Percentiles rank a stretch among this genome's conserved stretches.
These are phyloP conservation scores for Hirundichthys speculiger DNA, from an alignment of 2,113 vertebrate genomes.

Conservation along the genomic window DNA sequence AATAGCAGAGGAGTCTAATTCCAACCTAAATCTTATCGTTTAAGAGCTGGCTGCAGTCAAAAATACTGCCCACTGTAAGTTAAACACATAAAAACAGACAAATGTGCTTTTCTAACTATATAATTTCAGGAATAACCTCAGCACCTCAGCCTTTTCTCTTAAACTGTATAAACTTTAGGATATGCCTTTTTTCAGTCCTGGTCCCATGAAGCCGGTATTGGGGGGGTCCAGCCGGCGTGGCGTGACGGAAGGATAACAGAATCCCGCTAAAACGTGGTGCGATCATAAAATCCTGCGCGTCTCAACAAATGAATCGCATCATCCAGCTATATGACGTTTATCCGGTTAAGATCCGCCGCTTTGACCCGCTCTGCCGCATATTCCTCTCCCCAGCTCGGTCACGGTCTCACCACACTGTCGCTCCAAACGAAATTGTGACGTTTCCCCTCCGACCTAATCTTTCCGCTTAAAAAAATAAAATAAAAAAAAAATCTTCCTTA, in stretches of 20 bases:
- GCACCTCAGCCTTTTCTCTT: slow-evolving; percentile 4
- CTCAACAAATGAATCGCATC: slow-evolving; percentile 14
- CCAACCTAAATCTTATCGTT: neutral
- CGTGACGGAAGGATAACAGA: slow-evolving; percentile 56
- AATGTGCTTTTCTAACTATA: neutral
- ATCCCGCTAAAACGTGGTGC: slow-evolving; percentile 53
- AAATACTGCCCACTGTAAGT: neutral
- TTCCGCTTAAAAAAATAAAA: no score
- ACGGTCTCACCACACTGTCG: slow-evolving; percentile 50
- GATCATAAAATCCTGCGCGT: slow-evolving; percentile 40
- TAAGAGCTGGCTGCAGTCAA: no score
- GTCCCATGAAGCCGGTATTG: slow-evolving; percentile 25
- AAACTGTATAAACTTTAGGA: slow-evolving; percentile 64
- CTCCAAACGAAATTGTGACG: slow-evolving; percentile 67
- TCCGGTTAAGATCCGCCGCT: slow-evolving; percentile 37
- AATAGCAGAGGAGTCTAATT: neutral
- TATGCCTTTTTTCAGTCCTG: slow-evolving; percentile 32
- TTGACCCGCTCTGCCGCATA: slow-evolving; percentile 54
- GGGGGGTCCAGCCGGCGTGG: slow-evolving; percentile 29
- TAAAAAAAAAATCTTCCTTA: slow-evolving; percentile 32
- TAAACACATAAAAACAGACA: neutral
- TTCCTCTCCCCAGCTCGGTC: slow-evolving; percentile 53
- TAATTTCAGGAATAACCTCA: neutral
- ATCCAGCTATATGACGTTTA: slow-evolving; percentile 29
- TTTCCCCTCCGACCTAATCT: slow-evolving; percentile 56